Evolutionary conservation across 2,113 vertebrate genomes (phyloP).

Genomic region (Shinisaurus crocodilurus): DNA sequence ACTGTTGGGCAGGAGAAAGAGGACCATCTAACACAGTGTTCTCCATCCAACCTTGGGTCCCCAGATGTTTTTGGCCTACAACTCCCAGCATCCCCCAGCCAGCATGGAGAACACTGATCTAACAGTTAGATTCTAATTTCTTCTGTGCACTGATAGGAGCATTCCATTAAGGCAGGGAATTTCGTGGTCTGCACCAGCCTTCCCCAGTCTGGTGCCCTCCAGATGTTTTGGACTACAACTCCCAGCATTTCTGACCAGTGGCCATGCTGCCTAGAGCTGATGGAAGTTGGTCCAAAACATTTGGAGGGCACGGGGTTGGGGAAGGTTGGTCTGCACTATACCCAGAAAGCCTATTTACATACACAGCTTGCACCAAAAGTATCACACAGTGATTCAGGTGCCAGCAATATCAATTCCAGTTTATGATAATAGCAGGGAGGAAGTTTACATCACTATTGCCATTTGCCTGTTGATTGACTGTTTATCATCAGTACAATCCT

Average conservation of each 20-base stretch:
- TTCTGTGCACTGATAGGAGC: not conserved
- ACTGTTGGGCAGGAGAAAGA: not conserved
- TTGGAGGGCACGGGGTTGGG: not conserved
- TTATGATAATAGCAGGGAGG: not conserved
- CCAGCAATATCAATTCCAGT: not conserved
- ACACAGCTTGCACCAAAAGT: not conserved
- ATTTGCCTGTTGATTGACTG: not conserved
- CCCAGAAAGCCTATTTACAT: not conserved
- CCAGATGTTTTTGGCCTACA: too few relatives aligned
- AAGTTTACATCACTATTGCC: not conserved
- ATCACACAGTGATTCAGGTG: not conserved
- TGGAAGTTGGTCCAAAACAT: not conserved
- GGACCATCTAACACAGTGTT: not conserved
- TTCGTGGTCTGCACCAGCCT: not conserved
- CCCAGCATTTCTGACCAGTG: not conserved
- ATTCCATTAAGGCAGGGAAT: not conserved
- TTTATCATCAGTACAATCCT: not conserved
- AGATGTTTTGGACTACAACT: not conserved
- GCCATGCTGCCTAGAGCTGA: not conserved
- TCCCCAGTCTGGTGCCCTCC: not conserved
- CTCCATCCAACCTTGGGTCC: too few relatives aligned
- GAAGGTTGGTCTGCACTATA: not conserved
- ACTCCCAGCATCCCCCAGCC: too few relatives aligned
- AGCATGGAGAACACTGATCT: too few relatives aligned
- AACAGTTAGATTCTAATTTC: too few relatives aligned